Percentiles rank a stretch among this genome's conserved stretches.
Evolutionary conservation across 2,797 vertebrate genomes (phyloP).

Genomic region (Octomys mimax): DNA sequence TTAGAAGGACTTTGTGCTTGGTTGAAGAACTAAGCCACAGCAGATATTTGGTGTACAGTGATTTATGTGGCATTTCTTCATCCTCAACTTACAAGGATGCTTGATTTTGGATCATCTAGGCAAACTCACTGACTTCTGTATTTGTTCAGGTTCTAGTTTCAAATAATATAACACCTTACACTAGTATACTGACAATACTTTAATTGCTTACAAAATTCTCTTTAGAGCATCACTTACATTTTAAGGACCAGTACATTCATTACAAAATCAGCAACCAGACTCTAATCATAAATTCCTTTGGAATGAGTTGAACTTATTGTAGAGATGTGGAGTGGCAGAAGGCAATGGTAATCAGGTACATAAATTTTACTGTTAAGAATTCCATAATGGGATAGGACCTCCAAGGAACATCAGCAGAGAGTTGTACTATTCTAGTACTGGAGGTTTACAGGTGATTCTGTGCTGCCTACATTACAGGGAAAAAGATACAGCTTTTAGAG

Average conservation of each 20-base stretch:
- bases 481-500: not conserved
- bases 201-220: not conserved
- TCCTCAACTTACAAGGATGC: not conserved
- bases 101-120: not conserved
- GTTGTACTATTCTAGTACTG: not conserved
- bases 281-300: constrained; percentile 5
- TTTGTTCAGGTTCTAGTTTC: not conserved
- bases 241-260: not conserved
- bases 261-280: not conserved
- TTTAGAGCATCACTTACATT: not conserved
- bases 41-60: not conserved
- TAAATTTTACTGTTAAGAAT: not conserved
- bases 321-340: not conserved
- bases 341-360: not conserved
- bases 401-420: not conserved
- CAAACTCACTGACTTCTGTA: not conserved
- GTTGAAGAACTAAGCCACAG: not conserved
- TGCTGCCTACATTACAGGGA: not conserved
- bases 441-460: not conserved
- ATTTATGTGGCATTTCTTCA: constrained; percentile 28
- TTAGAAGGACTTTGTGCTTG: not conserved
- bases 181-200: not conserved
- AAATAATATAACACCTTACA: not conserved
- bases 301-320: not conserved
- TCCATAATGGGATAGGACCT: not conserved